These are phyloP conservation scores for Megathymus violae DNA, from an alignment of 1,140 invertebrate species.

Conservation along the genomic window DNA sequence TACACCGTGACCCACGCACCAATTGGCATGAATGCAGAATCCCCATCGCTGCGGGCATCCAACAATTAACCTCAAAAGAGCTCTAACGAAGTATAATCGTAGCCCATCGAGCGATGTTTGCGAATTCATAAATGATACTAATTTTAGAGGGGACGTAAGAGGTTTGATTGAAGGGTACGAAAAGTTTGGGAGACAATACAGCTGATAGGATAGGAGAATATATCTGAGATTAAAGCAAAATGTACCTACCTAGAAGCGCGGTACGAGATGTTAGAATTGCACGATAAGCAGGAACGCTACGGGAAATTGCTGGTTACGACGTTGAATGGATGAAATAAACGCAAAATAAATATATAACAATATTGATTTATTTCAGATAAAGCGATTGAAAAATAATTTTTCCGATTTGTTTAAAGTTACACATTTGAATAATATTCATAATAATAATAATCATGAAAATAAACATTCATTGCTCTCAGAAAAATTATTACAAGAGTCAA, in stretches of 20 bases:
- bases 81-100: constrained; percentile 59
- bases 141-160: constrained; percentile 40
- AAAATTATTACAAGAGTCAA: too few relatives aligned
- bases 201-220: not conserved
- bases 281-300: not conserved
- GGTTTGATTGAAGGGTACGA: constrained; percentile 40
- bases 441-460: too few relatives aligned
- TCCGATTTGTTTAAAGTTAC: too few relatives aligned
- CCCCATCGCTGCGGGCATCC: constrained; percentile 11
- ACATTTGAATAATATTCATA: too few relatives aligned
- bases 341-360: too few relatives aligned
- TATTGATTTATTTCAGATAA: too few relatives aligned
- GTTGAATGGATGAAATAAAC: too few relatives aligned
- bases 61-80: constrained; percentile 39
- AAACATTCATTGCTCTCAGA: too few relatives aligned
- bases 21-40: constrained; percentile 32
- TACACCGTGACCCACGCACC: constrained; percentile 25
- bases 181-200: constrained; percentile 4
- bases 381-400: too few relatives aligned
- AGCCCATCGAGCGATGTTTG: constrained; percentile 44
- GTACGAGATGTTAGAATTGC: not conserved
- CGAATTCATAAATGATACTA: constrained; percentile 48
- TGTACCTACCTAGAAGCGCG: not conserved
- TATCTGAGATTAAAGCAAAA: not conserved
- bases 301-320: not conserved